Conservation (phyloP, 37 sponge, comb jelly and placozoan species). For the Spongilla lacustris region DNA sequence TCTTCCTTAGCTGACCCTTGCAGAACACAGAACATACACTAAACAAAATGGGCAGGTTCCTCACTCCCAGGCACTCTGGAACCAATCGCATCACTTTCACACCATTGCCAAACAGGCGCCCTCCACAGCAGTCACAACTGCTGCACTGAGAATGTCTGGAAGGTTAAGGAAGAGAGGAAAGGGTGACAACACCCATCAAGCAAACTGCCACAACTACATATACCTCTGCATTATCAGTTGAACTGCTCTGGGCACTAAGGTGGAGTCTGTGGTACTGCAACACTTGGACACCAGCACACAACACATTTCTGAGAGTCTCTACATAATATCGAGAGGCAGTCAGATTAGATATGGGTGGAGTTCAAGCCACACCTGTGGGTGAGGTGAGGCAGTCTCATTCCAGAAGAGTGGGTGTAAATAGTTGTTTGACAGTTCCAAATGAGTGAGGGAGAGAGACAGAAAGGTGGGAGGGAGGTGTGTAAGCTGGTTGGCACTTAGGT, state of each 20-base stretch:
- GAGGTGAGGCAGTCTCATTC: conserved; percentile 44
- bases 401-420: conserved; percentile 85
- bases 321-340: background rate
- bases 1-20: conserved; percentile 18
- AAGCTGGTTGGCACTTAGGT: conserved; percentile 81
- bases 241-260: background rate
- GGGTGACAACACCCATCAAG: background rate
- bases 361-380: background rate
- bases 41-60: conserved; percentile 71
- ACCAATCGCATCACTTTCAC: conserved; percentile 16
- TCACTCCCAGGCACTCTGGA: conserved; percentile 17
- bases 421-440: conserved; percentile 64
- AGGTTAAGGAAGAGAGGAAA: background rate
- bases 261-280: background rate
- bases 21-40: conserved; percentile 54
- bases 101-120: background rate
- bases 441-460: conserved; percentile 47
- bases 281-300: conserved; percentile 25
- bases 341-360: no score
- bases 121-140: background rate
- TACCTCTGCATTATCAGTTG: background rate
- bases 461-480: conserved; percentile 64
- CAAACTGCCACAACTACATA: background rate
- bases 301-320: conserved; percentile 57
- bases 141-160: background rate